A percentile compares a stretch with the other conserved stretches of the same genome.
Evolutionary conservation across 2,797 vertebrate species (phyloP).

Genomic region (Danio jaintianensis): DNA sequence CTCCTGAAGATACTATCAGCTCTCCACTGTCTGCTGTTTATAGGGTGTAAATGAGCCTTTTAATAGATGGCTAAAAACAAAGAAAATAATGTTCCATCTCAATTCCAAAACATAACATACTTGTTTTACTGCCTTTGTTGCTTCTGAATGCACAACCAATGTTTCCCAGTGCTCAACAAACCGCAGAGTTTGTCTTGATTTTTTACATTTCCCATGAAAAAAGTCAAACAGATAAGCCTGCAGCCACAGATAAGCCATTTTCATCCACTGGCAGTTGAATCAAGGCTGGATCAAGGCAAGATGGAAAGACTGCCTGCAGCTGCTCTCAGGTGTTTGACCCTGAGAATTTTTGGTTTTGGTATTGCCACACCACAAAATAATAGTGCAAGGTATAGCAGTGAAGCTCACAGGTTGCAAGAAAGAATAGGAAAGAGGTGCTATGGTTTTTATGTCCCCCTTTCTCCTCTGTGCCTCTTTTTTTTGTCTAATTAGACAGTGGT

Average conservation of each 20-base stretch:
- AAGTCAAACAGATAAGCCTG: not conserved
- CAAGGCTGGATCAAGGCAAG: not conserved
- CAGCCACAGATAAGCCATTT: not conserved
- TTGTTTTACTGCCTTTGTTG: not conserved
- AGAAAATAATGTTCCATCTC: not conserved
- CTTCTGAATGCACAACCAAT: not conserved
- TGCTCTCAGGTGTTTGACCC: slow-evolving; percentile 14
- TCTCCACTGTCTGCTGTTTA: not conserved
- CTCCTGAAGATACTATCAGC: not conserved
- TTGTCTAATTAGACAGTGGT: slow-evolving; percentile 47
- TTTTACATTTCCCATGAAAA: not conserved
- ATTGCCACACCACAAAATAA: slow-evolving; percentile 3
- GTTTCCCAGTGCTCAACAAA: not conserved
- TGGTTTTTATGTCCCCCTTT: not conserved
- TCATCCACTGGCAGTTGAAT: slow-evolving; percentile 1
- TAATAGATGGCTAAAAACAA: not conserved
- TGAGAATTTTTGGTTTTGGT: not conserved
- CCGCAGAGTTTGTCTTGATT: not conserved
- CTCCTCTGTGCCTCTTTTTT: not conserved
- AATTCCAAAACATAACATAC: not conserved
- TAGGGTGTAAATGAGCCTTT: slow-evolving; percentile 2
- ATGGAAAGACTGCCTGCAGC: not conserved
- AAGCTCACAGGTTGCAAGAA: not conserved
- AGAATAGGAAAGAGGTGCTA: not conserved
- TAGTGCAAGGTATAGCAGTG: not conserved